Conservation (phyloP, 2,888 invertebrate species). For the Falcaria lacertinaria region DNA sequence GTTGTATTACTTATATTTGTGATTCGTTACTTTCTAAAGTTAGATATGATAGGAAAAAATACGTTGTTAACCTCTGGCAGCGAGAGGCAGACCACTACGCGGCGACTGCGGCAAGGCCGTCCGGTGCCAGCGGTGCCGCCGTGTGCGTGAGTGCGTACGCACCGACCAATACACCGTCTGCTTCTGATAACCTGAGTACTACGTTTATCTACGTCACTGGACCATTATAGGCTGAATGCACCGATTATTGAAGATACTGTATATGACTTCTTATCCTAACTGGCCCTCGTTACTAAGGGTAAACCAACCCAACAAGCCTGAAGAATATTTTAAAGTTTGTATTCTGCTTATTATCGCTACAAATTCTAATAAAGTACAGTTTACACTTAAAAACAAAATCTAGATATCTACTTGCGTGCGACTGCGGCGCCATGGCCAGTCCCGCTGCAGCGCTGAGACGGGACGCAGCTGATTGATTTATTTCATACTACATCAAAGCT, state of each 20-base stretch:
- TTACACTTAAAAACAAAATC: slow-evolving; percentile 11
- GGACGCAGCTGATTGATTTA: slow-evolving; percentile 21
- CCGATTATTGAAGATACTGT: no score
- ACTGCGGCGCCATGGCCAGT: slow-evolving; percentile 10
- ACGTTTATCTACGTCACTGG: neutral
- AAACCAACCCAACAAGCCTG: no score
- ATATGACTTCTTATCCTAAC: no score
- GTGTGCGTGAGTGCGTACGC: slow-evolving; percentile 31
- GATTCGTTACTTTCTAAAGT: slow-evolving; percentile 76
- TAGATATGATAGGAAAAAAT: slow-evolving; percentile 73
- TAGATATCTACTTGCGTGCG: slow-evolving; percentile 9
- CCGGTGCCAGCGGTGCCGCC: slow-evolving; percentile 38
- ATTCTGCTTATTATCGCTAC: no score
- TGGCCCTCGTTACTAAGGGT: no score
- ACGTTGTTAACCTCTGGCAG: slow-evolving; percentile 75
- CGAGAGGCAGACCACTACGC: slow-evolving; percentile 57
- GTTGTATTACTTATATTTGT: no score
- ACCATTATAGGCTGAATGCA: no score
- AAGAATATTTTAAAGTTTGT: no score
- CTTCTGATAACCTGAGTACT: neutral
- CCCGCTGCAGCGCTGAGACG: slow-evolving; percentile 15
- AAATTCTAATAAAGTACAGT: slow-evolving; percentile 1
- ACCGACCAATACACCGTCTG: slow-evolving; percentile 11
- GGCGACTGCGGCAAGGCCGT: slow-evolving; percentile 68
- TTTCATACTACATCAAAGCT: slow-evolving; percentile 16